Evolutionary conservation across 2,888 invertebrate species (phyloP).

Genomic region (Uropetala carovei): DNA sequence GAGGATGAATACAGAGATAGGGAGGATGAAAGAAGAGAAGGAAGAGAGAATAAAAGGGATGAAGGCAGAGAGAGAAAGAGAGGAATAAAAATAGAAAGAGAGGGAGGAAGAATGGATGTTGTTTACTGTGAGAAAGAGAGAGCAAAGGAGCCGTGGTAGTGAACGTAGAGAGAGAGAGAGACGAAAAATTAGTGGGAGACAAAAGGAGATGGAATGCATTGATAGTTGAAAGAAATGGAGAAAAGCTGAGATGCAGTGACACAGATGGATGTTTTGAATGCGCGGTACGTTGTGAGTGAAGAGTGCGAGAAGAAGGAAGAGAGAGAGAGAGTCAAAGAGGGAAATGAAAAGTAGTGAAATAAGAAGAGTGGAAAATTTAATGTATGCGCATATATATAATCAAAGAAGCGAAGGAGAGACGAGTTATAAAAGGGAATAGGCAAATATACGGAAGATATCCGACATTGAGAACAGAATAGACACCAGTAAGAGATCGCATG

Average conservation of each 20-base stretch:
- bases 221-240: slow-evolving; percentile 27
- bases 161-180: background rate
- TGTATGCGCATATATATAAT: background rate
- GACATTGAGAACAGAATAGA: background rate
- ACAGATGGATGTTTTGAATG: background rate
- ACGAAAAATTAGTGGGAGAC: background rate
- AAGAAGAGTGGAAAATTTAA: background rate
- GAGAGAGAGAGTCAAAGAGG: background rate
- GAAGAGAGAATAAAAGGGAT: background rate
- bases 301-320: background rate
- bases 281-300: background rate
- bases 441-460: background rate
- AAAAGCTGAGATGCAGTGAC: background rate
- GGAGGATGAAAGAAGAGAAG: background rate
- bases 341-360: slow-evolving; percentile 1
- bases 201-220: background rate
- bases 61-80: background rate
- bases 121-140: background rate
- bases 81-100: background rate
- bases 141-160: background rate
- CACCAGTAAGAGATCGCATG: background rate
- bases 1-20: background rate
- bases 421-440: background rate
- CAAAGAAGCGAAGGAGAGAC: background rate
- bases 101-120: background rate